These are phyloP conservation scores for Caenorhabditis sp. DNA, from an alignment of 2,888 invertebrate species.

Conservation along the genomic window DNA sequence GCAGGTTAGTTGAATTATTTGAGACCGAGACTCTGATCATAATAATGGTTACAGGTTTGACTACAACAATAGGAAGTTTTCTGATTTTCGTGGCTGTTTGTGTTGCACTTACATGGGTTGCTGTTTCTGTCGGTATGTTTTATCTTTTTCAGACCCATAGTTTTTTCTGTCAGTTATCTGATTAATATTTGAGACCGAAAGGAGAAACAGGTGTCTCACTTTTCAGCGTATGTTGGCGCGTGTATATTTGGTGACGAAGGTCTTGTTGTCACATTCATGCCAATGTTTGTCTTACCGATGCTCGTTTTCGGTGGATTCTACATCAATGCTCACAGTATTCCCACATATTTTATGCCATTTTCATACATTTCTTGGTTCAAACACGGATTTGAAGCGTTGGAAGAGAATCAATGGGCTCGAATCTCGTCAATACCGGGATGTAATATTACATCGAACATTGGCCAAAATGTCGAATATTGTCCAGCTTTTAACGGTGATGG, in stretches of 20 bases:
- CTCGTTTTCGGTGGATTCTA: constrained; percentile 61
- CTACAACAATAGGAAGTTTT: constrained; percentile 24
- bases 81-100: constrained; percentile 50
- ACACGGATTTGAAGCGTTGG: constrained; percentile 61
- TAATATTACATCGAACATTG: neutral
- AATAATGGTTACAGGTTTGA: constrained; percentile 31
- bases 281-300: constrained; percentile 61
- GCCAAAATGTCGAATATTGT: constrained; percentile 31
- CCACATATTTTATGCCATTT: constrained; percentile 48
- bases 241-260: constrained; percentile 62
- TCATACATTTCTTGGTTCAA: constrained; percentile 61
- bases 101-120: constrained; percentile 51
- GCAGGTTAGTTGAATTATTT: constrained; percentile 77
- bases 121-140: constrained; percentile 55
- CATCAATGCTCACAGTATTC: constrained; percentile 56
- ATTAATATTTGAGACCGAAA: too few relatives aligned
- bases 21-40: too few relatives aligned
- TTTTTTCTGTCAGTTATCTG: too few relatives aligned
- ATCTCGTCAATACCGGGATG: constrained; percentile 12
- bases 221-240: constrained; percentile 60
- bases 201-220: too few relatives aligned
- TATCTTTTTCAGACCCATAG: neutral
- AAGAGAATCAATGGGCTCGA: constrained; percentile 58
- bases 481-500: constrained; percentile 43
- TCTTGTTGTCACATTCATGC: constrained; percentile 58